Base-by-base conservation (phyloP, 2,113 vertebrate species). In the Campylomormyrus tamandua region DNA sequence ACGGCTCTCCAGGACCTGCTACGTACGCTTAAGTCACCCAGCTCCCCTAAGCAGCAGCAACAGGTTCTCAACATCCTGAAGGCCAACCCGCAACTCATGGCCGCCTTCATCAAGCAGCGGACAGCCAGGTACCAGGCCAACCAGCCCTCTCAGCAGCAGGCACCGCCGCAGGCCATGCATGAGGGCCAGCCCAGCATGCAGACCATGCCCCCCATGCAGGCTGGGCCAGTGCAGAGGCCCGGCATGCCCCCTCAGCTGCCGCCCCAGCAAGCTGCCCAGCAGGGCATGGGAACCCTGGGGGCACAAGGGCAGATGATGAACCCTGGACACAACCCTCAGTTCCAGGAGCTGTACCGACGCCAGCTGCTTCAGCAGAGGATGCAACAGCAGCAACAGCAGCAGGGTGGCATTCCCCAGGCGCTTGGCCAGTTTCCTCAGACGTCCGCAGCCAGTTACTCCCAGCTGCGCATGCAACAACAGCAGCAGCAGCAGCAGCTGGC, bases 11-110 rank as follows among this genome's bases (percentile, higher is more conserved):
- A 92, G 89, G 91, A 88, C 87, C 95, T 99, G 46, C 95, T 99
- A 17, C 97, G 97, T 91, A 99, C 98, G 84, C 95, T 99, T 90
- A 99, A 99, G 94, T 99, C 98, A 0, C 98, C 98, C 0, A 99
- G 98, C 91, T 99, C 98, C 0, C 98, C 98, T 0, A 97, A 99
- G 93, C 98, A 99, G 93, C 98, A 99, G 3, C 98, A 99, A 93
- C 98, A 99, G 93, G 98, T 99, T 93, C 97, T 99, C 89, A 99
- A 98, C 84, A 99, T 99, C 92, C 97, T 99, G 84, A 99, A 99
- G 92, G 99, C 98, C 52, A 99, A 99, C 94, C 98, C 98, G 3
- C 98, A 99, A 94, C 97, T 99, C 80, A 99, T 99, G 98, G 98
- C 98, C 53, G 98, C 98, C 93, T 99, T 99, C 93, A 99, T 99